A percentile compares a stretch with the other conserved stretches of the same genome.
These are phyloP conservation scores for Lithophane socia DNA, from an alignment of 2,888 invertebrate species.

Conservation along the genomic window DNA sequence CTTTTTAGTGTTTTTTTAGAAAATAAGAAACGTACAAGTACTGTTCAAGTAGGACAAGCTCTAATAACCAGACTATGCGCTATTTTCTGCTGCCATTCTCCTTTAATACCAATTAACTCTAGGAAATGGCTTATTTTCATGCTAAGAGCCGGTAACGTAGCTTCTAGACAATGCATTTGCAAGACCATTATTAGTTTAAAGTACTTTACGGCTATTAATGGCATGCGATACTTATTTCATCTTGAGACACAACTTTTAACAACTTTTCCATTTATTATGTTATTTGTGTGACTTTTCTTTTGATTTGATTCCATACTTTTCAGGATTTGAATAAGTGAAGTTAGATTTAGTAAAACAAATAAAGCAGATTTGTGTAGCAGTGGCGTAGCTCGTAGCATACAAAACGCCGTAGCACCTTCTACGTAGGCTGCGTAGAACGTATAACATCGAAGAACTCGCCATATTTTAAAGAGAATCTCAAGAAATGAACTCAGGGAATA, in stretches of 20 bases:
- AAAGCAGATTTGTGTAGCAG: too few relatives aligned
- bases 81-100: constrained; percentile 35
- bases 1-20: too few relatives aligned
- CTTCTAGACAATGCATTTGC: constrained; percentile 18
- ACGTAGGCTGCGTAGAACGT: too few relatives aligned
- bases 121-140: constrained; percentile 40
- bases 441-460: too few relatives aligned
- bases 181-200: constrained; percentile 25
- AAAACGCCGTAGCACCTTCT: too few relatives aligned
- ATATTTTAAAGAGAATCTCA: too few relatives aligned
- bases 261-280: neutral
- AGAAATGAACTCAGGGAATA: too few relatives aligned
- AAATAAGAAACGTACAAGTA: neutral
- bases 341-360: too few relatives aligned
- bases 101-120: constrained; percentile 45
- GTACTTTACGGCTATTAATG: neutral
- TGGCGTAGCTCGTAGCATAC: too few relatives aligned
- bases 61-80: constrained; percentile 28
- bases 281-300: neutral
- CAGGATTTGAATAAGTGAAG: too few relatives aligned
- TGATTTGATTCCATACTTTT: neutral
- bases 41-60: neutral
- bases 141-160: constrained; percentile 8
- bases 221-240: neutral
- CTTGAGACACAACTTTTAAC: neutral